Conservation (phyloP, 1,140 invertebrate genomes). For the Drosophila pseudoananassae region DNA sequence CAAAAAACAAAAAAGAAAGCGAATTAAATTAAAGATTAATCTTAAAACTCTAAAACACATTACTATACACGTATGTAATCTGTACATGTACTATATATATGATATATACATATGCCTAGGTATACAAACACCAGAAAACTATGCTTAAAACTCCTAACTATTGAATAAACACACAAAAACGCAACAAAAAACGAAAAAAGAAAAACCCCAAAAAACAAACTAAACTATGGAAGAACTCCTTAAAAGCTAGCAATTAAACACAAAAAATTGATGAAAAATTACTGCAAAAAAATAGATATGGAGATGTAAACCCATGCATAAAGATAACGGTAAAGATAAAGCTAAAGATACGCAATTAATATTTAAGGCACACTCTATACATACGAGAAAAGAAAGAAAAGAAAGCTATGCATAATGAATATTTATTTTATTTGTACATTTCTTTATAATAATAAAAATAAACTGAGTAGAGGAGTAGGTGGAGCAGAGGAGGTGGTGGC, state of each 20-base stretch:
- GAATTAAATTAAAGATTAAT: conserved; percentile 50
- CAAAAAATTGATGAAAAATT: conserved; percentile 16
- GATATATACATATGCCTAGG: conserved; percentile 54
- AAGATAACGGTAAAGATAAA: conserved; percentile 47
- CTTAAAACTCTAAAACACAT: conserved; percentile 51
- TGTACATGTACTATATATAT: conserved; percentile 69
- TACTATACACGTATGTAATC: conserved; percentile 70
- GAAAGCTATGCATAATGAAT: conserved; percentile 74
- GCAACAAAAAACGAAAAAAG: conserved; percentile 42
- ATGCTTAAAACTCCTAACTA: conserved; percentile 77
- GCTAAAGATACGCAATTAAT: conserved; percentile 58
- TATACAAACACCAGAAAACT: conserved; percentile 50
- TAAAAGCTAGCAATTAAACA: conserved; percentile 37
- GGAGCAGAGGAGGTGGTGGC: not conserved
- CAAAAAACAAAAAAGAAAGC: conserved; percentile 39
- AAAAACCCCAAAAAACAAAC: conserved; percentile 54
- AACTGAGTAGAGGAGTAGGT: conserved; percentile 36
- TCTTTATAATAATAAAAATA: conserved; percentile 74
- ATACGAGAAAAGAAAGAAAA: conserved; percentile 30
- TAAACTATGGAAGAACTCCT: conserved; percentile 61
- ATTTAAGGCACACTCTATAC: conserved; percentile 72
- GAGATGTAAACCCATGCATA: conserved; percentile 42
- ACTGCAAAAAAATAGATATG: conserved; percentile 16
- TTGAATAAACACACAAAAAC: conserved; percentile 35
- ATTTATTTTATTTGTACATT: conserved; percentile 83